Evolutionary conservation across 2,113 vertebrate species (phyloP).

Genomic region (Heloderma charlesbogerti): DNA sequence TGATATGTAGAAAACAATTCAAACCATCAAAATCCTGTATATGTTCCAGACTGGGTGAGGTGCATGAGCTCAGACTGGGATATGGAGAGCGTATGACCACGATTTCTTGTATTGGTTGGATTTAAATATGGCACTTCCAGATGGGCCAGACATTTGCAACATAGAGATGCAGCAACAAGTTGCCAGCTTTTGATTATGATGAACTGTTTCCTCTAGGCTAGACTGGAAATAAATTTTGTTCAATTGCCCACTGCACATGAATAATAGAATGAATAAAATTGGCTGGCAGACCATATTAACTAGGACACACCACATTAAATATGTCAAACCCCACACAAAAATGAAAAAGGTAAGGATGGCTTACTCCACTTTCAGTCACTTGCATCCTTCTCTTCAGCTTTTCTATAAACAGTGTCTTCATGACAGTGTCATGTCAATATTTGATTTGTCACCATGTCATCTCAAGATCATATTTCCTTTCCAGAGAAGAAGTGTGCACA

Average conservation of each 20-base stretch:
- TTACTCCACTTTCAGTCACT: background rate
- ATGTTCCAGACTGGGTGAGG: background rate
- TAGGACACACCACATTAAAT: conserved; percentile 14
- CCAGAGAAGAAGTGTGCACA: background rate
- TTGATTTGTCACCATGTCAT: background rate
- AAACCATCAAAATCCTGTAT: background rate
- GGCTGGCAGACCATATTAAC: background rate
- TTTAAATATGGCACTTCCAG: background rate
- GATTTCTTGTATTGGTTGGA: background rate
- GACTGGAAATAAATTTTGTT: conserved; percentile 8
- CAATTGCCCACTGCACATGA: conserved; percentile 19
- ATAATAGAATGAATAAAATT: conserved; percentile 25
- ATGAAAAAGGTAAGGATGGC: background rate
- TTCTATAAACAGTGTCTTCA: background rate
- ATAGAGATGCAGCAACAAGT: background rate
- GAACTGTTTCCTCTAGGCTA: conserved; percentile 3
- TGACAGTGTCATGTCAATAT: background rate
- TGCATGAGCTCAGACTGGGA: background rate
- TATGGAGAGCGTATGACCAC: background rate
- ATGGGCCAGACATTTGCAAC: background rate
- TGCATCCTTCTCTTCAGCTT: background rate
- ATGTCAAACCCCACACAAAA: background rate
- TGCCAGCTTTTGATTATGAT: background rate
- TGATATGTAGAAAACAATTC: background rate
- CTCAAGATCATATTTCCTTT: background rate